A percentile compares a stretch with the other conserved stretches of the same genome.
These are phyloP conservation scores for Leuciscus idus DNA, from an alignment of 2,113 vertebrate species.

Conservation along the genomic window DNA sequence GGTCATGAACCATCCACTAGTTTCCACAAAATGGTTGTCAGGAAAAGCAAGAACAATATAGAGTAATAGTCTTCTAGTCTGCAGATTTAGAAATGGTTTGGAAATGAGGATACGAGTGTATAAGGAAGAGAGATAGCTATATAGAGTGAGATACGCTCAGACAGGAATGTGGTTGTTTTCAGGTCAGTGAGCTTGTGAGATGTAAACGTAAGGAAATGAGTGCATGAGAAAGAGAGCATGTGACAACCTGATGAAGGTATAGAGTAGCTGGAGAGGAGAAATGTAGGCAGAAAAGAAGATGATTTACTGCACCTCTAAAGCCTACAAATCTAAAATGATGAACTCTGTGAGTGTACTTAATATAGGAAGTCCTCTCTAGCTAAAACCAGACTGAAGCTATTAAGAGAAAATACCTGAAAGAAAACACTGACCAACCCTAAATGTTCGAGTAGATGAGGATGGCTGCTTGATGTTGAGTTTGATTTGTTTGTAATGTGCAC, in stretches of 20 bases:
- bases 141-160: constrained; percentile 60
- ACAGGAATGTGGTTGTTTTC: constrained; percentile 76
- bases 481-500: no score
- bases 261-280: constrained; percentile 18
- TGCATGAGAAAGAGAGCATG: constrained; percentile 25
- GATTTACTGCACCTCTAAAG: not conserved
- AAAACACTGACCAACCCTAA: not conserved
- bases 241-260: constrained; percentile 14
- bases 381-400: not conserved
- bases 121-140: constrained; percentile 49
- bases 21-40: not conserved
- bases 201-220: constrained; percentile 46
- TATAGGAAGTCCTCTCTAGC: not conserved
- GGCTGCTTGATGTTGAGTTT: no score
- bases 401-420: not conserved
- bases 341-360: not conserved
- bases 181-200: constrained; percentile 73
- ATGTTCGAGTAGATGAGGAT: not conserved
- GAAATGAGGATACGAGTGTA: constrained; percentile 10
- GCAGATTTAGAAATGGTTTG: not conserved
- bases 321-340: not conserved
- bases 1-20: not conserved
- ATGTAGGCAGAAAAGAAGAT: constrained; percentile 1
- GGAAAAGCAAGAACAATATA: not conserved
- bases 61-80: not conserved